A percentile compares a stretch with the other conserved stretches of the same genome.
Evolutionary conservation across 2,113 vertebrate species (phyloP).

Genomic region (Bambusicola thoracicus): DNA sequence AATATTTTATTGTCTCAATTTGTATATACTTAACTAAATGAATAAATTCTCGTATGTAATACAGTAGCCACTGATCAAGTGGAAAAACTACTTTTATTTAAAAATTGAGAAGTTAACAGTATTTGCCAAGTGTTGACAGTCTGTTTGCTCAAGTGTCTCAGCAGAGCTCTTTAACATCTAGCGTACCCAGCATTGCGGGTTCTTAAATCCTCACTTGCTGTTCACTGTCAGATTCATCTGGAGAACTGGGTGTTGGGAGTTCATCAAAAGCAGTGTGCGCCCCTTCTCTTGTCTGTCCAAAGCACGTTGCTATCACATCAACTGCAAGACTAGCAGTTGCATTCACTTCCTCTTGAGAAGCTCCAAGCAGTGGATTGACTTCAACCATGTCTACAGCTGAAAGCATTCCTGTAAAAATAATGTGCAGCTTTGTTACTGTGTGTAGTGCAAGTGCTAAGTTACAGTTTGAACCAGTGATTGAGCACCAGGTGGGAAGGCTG

Average conservation of each 20-base stretch:
- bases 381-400: slow-evolving; percentile 95
- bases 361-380: slow-evolving; percentile 90
- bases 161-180: slow-evolving; percentile 56
- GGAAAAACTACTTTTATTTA: slow-evolving; percentile 71
- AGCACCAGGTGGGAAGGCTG: too few relatives aligned
- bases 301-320: slow-evolving; percentile 89
- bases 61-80: slow-evolving; percentile 59
- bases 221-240: slow-evolving; percentile 80
- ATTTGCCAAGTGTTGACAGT: slow-evolving; percentile 56
- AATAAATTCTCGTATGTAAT: slow-evolving; percentile 63
- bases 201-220: slow-evolving; percentile 80
- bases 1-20: slow-evolving; percentile 76
- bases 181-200: background rate
- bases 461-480: too few relatives aligned
- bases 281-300: slow-evolving; percentile 93
- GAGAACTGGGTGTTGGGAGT: slow-evolving; percentile 85
- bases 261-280: slow-evolving; percentile 80
- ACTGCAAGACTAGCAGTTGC: slow-evolving; percentile 88
- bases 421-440: background rate
- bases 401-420: slow-evolving; percentile 84
- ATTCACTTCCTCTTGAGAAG: slow-evolving; percentile 84
- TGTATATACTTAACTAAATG: slow-evolving; percentile 64
- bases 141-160: slow-evolving; percentile 25
- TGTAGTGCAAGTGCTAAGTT: too few relatives aligned
- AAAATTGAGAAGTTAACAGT: slow-evolving; percentile 32